Conservation (phyloP, 2,888 invertebrate species). For the Oithona nana region DNA sequence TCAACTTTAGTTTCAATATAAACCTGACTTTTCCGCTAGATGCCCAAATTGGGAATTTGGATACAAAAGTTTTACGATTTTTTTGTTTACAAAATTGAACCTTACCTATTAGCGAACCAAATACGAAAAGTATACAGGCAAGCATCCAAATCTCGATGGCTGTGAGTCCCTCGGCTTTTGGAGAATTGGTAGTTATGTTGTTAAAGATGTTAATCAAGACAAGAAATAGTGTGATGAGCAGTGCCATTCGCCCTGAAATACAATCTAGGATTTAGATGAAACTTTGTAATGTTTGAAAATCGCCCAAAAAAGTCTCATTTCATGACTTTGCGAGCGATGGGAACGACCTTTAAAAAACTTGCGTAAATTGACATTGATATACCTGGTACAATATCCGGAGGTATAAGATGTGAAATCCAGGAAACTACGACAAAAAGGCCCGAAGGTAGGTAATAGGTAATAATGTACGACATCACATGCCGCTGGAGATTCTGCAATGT, state of each 20-base stretch:
- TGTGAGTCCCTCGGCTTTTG: constrained; percentile 13
- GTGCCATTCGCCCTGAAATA: constrained; percentile 13
- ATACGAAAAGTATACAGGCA: constrained; percentile 14
- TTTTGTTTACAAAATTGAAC: not conserved
- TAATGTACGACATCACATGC: constrained; percentile 7
- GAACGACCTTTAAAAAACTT: not conserved
- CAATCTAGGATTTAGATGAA: too few relatives aligned
- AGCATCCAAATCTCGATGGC: constrained; percentile 14
- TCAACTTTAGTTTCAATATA: too few relatives aligned
- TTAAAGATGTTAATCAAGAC: constrained; percentile 14
- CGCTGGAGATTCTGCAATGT: not conserved
- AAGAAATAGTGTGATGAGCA: constrained; percentile 8
- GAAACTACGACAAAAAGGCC: constrained; percentile 43
- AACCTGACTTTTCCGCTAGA: too few relatives aligned
- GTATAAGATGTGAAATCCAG: constrained; percentile 45
- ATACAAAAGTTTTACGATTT: too few relatives aligned
- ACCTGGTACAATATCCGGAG: constrained; percentile 44
- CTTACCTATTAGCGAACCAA: too few relatives aligned
- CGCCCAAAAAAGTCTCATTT: too few relatives aligned
- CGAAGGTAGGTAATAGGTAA: constrained; percentile 35
- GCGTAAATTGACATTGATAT: not conserved
- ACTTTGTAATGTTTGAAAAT: too few relatives aligned
- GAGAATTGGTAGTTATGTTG: constrained; percentile 11
- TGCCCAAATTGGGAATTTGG: too few relatives aligned
- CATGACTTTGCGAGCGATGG: too few relatives aligned